These are phyloP conservation scores for Drosophila mauritiana DNA, from an alignment of 1,140 invertebrate genomes.

Conservation along the genomic window DNA sequence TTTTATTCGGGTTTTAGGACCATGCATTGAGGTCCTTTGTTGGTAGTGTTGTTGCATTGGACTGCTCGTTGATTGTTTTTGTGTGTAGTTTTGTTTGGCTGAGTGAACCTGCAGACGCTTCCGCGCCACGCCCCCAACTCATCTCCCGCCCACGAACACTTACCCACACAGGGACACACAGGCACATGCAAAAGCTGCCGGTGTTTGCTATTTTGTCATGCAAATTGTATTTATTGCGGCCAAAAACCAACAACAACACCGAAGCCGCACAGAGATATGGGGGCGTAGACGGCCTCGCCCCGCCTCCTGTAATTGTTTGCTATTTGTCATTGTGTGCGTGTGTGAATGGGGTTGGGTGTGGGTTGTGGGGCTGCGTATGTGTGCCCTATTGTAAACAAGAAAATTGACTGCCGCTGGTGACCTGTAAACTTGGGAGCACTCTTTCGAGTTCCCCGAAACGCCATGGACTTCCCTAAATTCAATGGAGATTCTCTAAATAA, in stretches of 20 bases:
- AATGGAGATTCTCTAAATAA: not conserved
- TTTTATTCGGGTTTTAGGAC: not conserved
- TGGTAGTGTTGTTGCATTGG: conserved; percentile 29
- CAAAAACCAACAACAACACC: conserved; percentile 58
- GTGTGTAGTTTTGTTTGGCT: conserved; percentile 77
- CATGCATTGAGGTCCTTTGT: not conserved
- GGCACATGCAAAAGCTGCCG: conserved; percentile 60
- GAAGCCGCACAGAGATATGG: conserved; percentile 19
- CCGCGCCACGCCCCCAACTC: conserved; percentile 15
- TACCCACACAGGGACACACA: conserved; percentile 3
- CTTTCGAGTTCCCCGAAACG: conserved; percentile 35
- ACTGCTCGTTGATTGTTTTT: conserved; percentile 76
- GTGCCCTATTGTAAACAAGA: conserved; percentile 63
- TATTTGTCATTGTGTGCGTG: conserved; percentile 66
- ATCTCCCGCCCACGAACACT: conserved; percentile 10
- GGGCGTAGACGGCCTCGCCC: conserved; percentile 44
- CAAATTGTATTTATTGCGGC: conserved; percentile 83
- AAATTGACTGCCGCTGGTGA: conserved; percentile 71
- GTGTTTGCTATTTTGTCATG: conserved; percentile 83
- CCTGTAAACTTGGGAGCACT: conserved; percentile 26
- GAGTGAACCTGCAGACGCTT: conserved; percentile 71
- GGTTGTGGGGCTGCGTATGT: conserved; percentile 14
- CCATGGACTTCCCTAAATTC: conserved; percentile 10
- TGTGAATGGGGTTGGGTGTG: conserved; percentile 1
- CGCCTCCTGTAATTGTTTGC: conserved; percentile 70